Evolutionary conservation across 2,888 invertebrate genomes (phyloP).

Genomic region (Acronicta alni): DNA sequence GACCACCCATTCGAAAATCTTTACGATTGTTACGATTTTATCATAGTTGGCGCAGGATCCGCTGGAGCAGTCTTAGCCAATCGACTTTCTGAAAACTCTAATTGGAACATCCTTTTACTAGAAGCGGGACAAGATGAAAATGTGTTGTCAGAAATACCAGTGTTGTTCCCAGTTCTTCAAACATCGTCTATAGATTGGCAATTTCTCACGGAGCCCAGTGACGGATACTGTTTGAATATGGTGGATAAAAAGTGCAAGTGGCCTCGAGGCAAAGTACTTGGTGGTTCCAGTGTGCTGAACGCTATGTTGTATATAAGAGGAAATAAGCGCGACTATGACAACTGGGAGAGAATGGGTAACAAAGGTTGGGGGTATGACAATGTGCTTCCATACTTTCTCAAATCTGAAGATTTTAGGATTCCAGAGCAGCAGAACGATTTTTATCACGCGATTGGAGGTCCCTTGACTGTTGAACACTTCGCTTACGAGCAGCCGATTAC

Average conservation of each 20-base stretch:
- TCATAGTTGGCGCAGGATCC: slow-evolving; percentile 94
- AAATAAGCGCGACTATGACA: slow-evolving; percentile 94
- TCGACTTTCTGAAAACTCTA: slow-evolving; percentile 92
- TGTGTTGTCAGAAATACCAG: slow-evolving; percentile 92
- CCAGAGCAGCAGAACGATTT: slow-evolving; percentile 87
- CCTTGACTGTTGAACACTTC: slow-evolving; percentile 92
- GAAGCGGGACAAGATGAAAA: slow-evolving; percentile 95
- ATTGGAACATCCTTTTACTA: slow-evolving; percentile 93
- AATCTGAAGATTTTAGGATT: slow-evolving; percentile 94
- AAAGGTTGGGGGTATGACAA: slow-evolving; percentile 94
- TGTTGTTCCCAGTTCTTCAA: slow-evolving; percentile 92
- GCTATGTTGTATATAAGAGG: slow-evolving; percentile 97
- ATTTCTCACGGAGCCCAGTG: slow-evolving; percentile 93
- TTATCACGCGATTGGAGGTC: slow-evolving; percentile 93
- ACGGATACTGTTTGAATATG: slow-evolving; percentile 92
- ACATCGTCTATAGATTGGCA: slow-evolving; percentile 94
- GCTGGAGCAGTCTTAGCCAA: slow-evolving; percentile 95
- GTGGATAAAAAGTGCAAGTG: slow-evolving; percentile 91
- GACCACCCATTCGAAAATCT: slow-evolving; percentile 88
- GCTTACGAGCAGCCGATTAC: slow-evolving; percentile 92
- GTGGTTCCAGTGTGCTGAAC: slow-evolving; percentile 95
- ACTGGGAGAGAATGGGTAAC: slow-evolving; percentile 94
- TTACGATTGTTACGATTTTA: slow-evolving; percentile 92
- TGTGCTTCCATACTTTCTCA: slow-evolving; percentile 93
- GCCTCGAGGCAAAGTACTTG: slow-evolving; percentile 94